Base-by-base conservation (phyloP, 2,113 vertebrate genomes). In the Prietella phreatophila region DNA sequence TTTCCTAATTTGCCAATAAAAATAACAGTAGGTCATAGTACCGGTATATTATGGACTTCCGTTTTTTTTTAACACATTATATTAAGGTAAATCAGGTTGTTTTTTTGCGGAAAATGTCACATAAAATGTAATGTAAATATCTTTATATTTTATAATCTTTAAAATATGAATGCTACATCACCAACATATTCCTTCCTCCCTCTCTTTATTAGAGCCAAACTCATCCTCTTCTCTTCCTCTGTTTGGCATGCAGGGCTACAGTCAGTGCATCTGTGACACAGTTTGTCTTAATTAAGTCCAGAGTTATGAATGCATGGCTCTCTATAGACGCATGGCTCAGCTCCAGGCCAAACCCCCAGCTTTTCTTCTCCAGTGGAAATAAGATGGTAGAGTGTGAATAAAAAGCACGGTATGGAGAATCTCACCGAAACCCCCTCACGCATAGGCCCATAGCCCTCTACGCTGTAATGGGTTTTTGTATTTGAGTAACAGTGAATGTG, bases 241-340 rank as follows among this genome's bases (percentile, higher is more conserved):
- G 53, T 82, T 69, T 50, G 76, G 61, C 61, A 36, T 42, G 14
- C 60, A 79, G 50, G 71, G 36, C 73, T 67, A 56, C 63, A 25
- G 56, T 67, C 22, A 39, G 0, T 53, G 47, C 85, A 80, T 80
- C 75, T 80, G 50, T 88, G 81, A 61, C 67, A 22, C 56, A 61
- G 56, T 65, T 84, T 78, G 58, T 88, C 82, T 88, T 84, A 71
- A 76, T 87, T 87, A 84, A 33, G 67, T 84, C 80, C 60, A 65
- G 55, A 30, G 7, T 75, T 25, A 47, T 71, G 63, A 73, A 83
- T 83, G 39, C 63, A 50, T 53, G 47, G 39, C 81, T 75, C 17
- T 86, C 19, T 60, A 20, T 36, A 42, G 76, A 25, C 33, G 53
- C 78, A 81, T 75, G 47, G 42, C 76, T 87, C 89, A 71, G 78